Percentiles rank a stretch among this genome's conserved stretches.
Evolutionary conservation across 2,113 vertebrate species (phyloP).

Genomic region (Axis porcinus): DNA sequence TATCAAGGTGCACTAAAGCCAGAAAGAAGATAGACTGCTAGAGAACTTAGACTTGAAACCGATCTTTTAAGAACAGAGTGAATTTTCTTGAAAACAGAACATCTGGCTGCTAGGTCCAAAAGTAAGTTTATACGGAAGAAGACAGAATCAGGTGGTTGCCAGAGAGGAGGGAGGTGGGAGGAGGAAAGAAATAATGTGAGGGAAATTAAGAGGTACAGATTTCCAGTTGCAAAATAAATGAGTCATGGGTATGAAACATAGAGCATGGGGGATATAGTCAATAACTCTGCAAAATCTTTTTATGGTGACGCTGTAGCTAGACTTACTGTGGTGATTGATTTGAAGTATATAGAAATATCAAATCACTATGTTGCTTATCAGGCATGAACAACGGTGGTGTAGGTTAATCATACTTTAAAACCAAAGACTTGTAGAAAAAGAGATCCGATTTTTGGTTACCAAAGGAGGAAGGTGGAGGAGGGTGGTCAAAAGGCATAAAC

Average conservation of each 20-base stretch:
- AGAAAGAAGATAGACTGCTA: not conserved
- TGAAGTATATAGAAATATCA: not conserved
- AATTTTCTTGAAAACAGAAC: not conserved
- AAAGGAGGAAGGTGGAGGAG: not conserved
- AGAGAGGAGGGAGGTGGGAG: not conserved
- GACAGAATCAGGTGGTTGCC: not conserved
- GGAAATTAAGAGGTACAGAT: not conserved
- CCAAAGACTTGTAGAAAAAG: not conserved
- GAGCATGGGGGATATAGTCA: not conserved
- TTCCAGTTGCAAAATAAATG: not conserved
- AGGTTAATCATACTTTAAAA: not conserved
- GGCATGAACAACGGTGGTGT: not conserved
- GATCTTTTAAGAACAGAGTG: not conserved
- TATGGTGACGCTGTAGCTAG: not conserved
- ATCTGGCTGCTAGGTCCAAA: not conserved
- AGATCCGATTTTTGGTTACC: not conserved
- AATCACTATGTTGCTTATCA: not conserved
- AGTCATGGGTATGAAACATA: not conserved
- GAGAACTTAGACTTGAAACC: not conserved
- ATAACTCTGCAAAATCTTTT: not conserved
- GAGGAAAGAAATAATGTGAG: not conserved
- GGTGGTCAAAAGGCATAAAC: not conserved
- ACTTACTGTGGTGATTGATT: not conserved
- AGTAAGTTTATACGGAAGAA: not conserved
- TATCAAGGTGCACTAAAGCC: not conserved